phyloP scores from a whole-genome alignment of 23 tunicate species.

The Pegea sp. region DNA sequence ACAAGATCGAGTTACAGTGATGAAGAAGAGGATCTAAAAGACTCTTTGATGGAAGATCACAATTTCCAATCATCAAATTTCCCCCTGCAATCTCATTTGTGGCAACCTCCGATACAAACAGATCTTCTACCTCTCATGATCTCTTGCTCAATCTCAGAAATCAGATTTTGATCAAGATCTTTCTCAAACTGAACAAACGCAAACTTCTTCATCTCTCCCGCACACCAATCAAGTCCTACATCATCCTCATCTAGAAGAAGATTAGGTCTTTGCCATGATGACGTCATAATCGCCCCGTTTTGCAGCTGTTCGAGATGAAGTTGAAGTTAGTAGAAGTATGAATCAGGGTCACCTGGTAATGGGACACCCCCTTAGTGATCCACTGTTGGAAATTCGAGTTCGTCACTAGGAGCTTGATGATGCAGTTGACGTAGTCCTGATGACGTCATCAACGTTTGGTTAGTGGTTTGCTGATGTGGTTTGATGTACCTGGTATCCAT shows the following conservation, averaged over 20 bases:
- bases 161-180: too few species aligned
- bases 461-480: neutral
- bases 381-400: conserved; percentile 52
- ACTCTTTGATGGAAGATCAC: conserved; percentile 79
- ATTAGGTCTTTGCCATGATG: conserved; percentile 91
- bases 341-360: conserved; percentile 34
- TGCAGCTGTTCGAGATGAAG: conserved; percentile 30
- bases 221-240: conserved; percentile 81
- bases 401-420: conserved; percentile 42
- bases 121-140: too few species aligned
- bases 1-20: conserved; percentile 39
- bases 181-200: too few species aligned
- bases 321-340: neutral
- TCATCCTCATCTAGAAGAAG: conserved; percentile 61
- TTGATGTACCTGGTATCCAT: conserved; percentile 37
- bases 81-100: conserved; percentile 14
- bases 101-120: neutral
- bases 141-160: too few species aligned
- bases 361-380: conserved; percentile 71
- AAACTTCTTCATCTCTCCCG: too few species aligned
- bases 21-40: conserved; percentile 69
- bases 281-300: conserved; percentile 62
- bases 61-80: conserved; percentile 70
- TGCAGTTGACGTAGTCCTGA: conserved; percentile 15
- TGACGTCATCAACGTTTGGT: neutral